These are phyloP conservation scores for Cryptoblepharus egeriae DNA, from an alignment of 2,797 vertebrate species.

Conservation along the genomic window DNA sequence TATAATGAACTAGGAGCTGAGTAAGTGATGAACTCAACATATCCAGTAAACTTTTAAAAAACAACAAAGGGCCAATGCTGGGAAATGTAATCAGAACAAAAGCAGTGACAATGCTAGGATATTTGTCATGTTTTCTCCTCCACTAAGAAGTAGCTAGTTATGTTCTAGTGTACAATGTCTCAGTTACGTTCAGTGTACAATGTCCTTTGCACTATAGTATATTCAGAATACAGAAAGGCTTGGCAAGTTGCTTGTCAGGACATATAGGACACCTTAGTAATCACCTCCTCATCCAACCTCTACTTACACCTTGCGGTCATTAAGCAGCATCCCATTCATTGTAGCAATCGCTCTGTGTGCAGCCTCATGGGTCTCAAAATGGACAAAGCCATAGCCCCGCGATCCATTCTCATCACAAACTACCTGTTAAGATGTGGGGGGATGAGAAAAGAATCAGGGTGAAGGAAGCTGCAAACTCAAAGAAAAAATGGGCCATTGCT, in stretches of 20 bases:
- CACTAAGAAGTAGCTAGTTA: no score
- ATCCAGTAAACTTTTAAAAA: no score
- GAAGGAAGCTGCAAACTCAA: neutral
- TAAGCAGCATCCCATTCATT: conserved; percentile 98
- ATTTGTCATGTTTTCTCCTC: neutral
- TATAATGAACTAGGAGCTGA: no score
- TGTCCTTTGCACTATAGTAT: neutral
- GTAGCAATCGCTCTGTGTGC: conserved; percentile 91
- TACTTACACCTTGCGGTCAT: conserved; percentile 97
- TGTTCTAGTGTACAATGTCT: no score
- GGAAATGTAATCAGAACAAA: neutral
- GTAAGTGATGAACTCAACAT: no score
- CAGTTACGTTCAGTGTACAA: neutral
- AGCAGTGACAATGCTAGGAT: neutral
- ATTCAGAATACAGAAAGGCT: neutral
- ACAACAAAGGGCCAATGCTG: no score
- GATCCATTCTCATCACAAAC: conserved; percentile 94
- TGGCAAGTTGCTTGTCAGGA: no score
- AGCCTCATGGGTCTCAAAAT: conserved; percentile 96
- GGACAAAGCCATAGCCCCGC: conserved; percentile 96
- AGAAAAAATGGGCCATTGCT: rapidly evolving
- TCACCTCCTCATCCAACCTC: neutral
- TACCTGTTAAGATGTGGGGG: conserved; percentile 77
- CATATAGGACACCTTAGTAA: neutral
- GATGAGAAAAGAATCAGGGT: neutral